Evolutionary conservation across 2,888 invertebrate genomes (phyloP).

Genomic region (Beris chalybata): DNA sequence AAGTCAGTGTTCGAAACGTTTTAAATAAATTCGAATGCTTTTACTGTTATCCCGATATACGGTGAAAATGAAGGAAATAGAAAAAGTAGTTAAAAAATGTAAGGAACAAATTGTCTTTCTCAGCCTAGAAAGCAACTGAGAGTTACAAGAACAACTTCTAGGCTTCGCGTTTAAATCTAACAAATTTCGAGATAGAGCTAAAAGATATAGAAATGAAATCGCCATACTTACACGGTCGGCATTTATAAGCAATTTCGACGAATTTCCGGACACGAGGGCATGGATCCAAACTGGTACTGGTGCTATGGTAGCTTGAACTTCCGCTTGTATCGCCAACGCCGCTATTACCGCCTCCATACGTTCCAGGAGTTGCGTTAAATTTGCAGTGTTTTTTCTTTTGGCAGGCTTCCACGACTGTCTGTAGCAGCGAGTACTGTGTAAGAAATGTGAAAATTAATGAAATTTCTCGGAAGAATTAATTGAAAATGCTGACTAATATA

Average conservation of each 20-base stretch:
- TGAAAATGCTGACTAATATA: too few relatives aligned
- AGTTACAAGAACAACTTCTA: too few relatives aligned
- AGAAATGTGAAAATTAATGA: slow-evolving; percentile 32
- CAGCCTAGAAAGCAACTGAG: too few relatives aligned
- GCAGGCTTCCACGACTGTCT: slow-evolving; percentile 92
- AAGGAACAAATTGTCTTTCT: too few relatives aligned
- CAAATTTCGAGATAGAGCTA: too few relatives aligned
- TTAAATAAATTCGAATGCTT: slow-evolving; percentile 5
- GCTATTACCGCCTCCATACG: slow-evolving; percentile 71
- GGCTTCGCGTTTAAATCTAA: too few relatives aligned
- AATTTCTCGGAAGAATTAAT: too few relatives aligned
- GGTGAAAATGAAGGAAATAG: too few relatives aligned
- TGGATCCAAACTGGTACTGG: slow-evolving; percentile 63
- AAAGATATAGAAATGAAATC: neutral
- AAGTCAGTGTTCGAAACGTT: slow-evolving; percentile 9
- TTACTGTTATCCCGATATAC: neutral
- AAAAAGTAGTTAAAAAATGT: too few relatives aligned
- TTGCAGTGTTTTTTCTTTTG: slow-evolving; percentile 92
- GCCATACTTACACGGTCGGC: slow-evolving; percentile 87
- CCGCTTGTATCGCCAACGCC: slow-evolving; percentile 53
- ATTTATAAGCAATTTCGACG: slow-evolving; percentile 94
- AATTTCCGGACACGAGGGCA: slow-evolving; percentile 91
- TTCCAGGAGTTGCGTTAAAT: slow-evolving; percentile 83
- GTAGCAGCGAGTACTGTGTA: slow-evolving; percentile 81
- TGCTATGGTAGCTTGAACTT: slow-evolving; percentile 42